Conservation (phyloP, 2,888 invertebrate species). For the Sinelater perroti region DNA sequence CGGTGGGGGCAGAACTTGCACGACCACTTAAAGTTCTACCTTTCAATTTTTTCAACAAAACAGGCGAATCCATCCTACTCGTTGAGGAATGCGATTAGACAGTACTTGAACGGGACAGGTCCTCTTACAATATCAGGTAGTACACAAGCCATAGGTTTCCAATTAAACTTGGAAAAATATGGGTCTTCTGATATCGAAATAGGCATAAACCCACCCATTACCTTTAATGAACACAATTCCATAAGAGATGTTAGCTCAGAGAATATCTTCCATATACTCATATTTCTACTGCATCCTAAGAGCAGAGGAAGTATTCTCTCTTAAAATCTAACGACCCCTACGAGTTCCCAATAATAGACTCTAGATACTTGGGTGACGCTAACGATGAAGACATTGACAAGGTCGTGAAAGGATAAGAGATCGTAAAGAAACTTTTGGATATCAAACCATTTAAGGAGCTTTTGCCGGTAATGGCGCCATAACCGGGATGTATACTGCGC, state of each 20-base stretch:
- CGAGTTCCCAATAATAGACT: conserved; percentile 50
- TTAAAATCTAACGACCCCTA: conserved; percentile 48
- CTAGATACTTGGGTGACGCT: conserved; percentile 44
- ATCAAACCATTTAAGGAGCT: conserved; percentile 69
- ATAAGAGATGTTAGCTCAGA: no score
- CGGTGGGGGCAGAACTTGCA: conserved; percentile 37
- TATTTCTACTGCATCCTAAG: conserved; percentile 43
- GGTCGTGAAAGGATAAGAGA: conserved; percentile 66
- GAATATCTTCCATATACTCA: not conserved
- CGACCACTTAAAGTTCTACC: not conserved
- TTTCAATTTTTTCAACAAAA: not conserved
- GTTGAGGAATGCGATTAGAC: not conserved
- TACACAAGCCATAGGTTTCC: not conserved
- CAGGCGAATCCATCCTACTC: not conserved
- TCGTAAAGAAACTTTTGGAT: conserved; percentile 40
- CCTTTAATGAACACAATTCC: conserved; percentile 5
- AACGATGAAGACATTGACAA: conserved; percentile 72
- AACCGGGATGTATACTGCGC: conserved; percentile 61
- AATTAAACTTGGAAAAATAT: not conserved
- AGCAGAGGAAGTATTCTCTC: conserved; percentile 46
- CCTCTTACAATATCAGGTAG: not conserved
- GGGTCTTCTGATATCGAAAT: not conserved
- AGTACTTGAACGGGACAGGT: not conserved
- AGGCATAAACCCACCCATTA: not conserved
- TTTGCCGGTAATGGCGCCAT: conserved; percentile 62